Conservation (phyloP, 2,797 vertebrate species). For the Denticeps clupeoides region DNA sequence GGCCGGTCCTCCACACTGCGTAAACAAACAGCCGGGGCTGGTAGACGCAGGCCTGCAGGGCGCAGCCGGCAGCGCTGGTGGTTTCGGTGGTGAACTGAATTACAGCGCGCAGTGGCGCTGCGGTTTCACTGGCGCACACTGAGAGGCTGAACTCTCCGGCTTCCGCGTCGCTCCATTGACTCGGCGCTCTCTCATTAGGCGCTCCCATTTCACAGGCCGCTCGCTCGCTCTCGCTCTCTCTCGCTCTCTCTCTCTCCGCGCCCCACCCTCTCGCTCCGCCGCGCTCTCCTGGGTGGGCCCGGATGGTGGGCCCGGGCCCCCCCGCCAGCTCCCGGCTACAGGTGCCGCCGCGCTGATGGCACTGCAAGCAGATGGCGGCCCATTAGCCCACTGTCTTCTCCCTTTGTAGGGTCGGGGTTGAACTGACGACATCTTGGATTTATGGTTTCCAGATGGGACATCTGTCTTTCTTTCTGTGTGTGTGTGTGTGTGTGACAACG, state of each 20-base stretch:
- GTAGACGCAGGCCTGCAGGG: background rate
- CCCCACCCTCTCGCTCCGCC: constrained; percentile 2
- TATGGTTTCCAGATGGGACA: constrained; percentile 3
- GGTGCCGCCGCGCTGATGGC: constrained; percentile 24
- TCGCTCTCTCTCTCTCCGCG: background rate
- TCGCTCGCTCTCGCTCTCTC: background rate
- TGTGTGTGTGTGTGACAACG: background rate
- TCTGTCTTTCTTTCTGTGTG: background rate
- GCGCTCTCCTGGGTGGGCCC: constrained; percentile 35
- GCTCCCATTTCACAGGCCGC: constrained; percentile 24
- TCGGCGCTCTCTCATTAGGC: constrained; percentile 30
- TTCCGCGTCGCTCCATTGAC: constrained; percentile 21
- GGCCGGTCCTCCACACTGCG: constrained; percentile 55
- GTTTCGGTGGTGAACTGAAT: constrained; percentile 66
- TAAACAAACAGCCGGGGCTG: constrained; percentile 59
- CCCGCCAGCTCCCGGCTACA: constrained; percentile 21
- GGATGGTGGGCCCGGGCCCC: background rate
- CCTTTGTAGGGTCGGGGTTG: constrained; percentile 14
- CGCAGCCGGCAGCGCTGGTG: constrained; percentile 39
- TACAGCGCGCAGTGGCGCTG: constrained; percentile 64
- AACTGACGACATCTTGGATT: constrained; percentile 1
- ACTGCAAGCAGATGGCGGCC: constrained; percentile 31
- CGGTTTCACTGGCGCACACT: constrained; percentile 45
- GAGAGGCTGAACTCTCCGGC: constrained; percentile 4
- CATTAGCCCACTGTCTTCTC: constrained; percentile 55